Base-by-base conservation (phyloP, 2,113 vertebrate species). In the Coreoperca whiteheadi region DNA sequence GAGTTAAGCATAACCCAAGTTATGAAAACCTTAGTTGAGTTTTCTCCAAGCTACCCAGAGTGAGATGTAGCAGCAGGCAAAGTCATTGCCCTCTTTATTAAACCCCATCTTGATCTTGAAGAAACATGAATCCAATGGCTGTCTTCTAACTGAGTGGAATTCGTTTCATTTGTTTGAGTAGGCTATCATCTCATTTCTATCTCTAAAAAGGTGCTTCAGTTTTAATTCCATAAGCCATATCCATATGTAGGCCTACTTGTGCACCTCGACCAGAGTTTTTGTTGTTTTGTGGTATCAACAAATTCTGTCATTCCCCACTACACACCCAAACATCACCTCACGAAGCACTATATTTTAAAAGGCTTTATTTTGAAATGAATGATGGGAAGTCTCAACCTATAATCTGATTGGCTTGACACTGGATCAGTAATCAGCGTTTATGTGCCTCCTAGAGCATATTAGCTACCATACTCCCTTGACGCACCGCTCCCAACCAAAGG, bases 401-500 rank as follows among this genome's bases (percentile, higher is more conserved):
- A 67, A 67, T 53, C 6, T 43, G 37, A 16, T 4, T 54, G 51
- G 15, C n/a, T 87, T 88, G 72, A 83, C 73, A 5, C 16, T 71
- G 46, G n/a, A 14, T 61, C 79, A 68, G 63, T 88, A 72, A 88
- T 65, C 66, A 87, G 77, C 84, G 75, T 90, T 79, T 86, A 85
- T 87, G 80, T 75, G 83, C 68, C 75, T 77, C 63, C 78, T 70
- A 59, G 54, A 78, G 81, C 84, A 84, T 85, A 86, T 84, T 91
- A 89, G 84, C 79, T 84, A 51, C 54, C 86, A 82, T 61, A 50
- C 39, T 86, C 88, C 76, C 85, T 64, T 88, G 81, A 87, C 82
- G 89, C 88, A 79, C 82, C 82, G 78, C 71, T 82, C 61, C 39
- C 21, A 73, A 54, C 74, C 67, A 84, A 71, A 84, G 74, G 68